Evolutionary conservation across 2,797 vertebrate genomes (phyloP).

Genomic region (Balearica regulorum): DNA sequence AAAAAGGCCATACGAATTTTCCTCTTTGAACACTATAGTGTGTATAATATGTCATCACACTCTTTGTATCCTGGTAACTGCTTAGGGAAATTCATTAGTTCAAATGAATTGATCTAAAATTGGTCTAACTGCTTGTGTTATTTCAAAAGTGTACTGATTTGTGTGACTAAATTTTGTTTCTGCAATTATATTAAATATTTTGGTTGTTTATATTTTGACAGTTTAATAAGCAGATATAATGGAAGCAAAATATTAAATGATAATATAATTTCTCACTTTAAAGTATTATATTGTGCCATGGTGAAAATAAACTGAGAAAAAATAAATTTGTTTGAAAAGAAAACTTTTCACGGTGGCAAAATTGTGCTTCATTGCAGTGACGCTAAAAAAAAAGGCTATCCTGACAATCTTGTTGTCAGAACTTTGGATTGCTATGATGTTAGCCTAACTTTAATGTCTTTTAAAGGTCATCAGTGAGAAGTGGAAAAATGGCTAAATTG

Average conservation of each 20-base stretch:
- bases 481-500: constrained; percentile 54
- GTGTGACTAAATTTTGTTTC: not conserved
- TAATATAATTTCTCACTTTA: not conserved
- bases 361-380: not conserved
- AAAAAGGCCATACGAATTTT: not conserved
- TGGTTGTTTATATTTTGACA: not conserved
- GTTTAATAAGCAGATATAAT: not conserved
- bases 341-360: not conserved
- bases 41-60: not conserved
- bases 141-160: not conserved
- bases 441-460: not conserved
- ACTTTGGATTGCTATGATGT: not conserved
- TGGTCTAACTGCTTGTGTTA: not conserved
- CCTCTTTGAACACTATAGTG: not conserved
- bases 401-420: not conserved
- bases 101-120: not conserved
- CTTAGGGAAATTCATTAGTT: not conserved
- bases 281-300: not conserved
- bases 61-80: not conserved
- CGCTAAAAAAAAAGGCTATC: not conserved
- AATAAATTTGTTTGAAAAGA: not conserved
- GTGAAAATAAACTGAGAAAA: not conserved
- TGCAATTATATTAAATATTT: not conserved
- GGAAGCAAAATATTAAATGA: not conserved
- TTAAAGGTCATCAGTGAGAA: constrained; percentile 6